These are phyloP conservation scores for Mugil cephalus DNA, from an alignment of 2,113 vertebrate genomes.

Conservation along the genomic window DNA sequence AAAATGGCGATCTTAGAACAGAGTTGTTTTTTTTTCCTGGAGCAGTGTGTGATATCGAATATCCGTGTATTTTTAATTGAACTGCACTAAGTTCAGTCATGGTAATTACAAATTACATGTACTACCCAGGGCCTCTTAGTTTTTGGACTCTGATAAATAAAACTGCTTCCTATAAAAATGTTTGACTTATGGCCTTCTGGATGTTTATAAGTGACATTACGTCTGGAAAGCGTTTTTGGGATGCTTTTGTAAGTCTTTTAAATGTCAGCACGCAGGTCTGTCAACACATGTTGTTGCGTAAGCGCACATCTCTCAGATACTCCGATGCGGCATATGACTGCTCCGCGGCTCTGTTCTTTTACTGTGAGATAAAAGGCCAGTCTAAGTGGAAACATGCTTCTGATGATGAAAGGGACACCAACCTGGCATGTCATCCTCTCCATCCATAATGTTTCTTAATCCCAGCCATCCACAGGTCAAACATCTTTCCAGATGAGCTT, in stretches of 20 bases:
- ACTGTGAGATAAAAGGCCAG: slow-evolving; percentile 37
- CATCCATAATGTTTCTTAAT: slow-evolving; percentile 48
- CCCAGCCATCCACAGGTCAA: slow-evolving; percentile 22
- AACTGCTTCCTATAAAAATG: no score
- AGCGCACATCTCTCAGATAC: background rate
- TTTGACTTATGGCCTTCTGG: background rate
- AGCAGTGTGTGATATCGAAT: background rate
- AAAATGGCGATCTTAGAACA: background rate
- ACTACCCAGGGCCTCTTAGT: background rate
- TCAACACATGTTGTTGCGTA: slow-evolving; percentile 6
- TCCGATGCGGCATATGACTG: background rate
- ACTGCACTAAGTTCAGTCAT: no score
- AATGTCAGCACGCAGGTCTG: background rate
- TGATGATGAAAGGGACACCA: slow-evolving; percentile 49
- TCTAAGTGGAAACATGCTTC: slow-evolving; percentile 48
- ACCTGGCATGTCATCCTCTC: slow-evolving; percentile 20
- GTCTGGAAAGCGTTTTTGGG: background rate
- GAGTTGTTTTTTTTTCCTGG: slow-evolving; percentile 4
- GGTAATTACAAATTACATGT: no score
- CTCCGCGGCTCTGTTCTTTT: slow-evolving; percentile 15
- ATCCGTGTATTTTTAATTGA: slow-evolving; percentile 1
- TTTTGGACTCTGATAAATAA: background rate
- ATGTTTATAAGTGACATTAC: background rate
- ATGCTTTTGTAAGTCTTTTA: background rate
- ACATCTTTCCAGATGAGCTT: slow-evolving; percentile 41